Evolutionary conservation across 2,113 vertebrate genomes (phyloP).

Genomic region (Microtus ochrogaster): DNA sequence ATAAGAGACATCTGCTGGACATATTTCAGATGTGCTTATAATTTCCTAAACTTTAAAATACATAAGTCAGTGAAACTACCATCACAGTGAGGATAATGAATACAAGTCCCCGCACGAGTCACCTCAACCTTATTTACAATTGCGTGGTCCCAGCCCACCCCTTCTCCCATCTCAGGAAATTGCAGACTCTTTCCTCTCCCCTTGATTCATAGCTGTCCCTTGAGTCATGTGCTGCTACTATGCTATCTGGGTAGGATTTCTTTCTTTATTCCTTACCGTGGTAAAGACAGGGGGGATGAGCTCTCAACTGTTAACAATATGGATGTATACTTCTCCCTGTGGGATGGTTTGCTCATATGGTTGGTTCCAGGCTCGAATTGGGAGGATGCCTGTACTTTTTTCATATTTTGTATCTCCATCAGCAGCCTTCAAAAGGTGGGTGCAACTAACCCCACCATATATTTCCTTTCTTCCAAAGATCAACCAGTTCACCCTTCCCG

Average conservation of each 20-base stretch:
- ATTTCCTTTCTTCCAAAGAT: neutral
- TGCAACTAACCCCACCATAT: neutral
- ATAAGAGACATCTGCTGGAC: neutral
- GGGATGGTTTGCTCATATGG: neutral
- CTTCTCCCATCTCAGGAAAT: neutral
- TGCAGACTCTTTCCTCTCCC: neutral
- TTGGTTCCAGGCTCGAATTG: neutral
- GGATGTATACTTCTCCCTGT: too few species aligned
- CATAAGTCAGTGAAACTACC: neutral
- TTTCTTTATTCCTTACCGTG: neutral
- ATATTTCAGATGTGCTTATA: neutral
- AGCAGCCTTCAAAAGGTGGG: neutral
- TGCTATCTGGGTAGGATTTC: neutral
- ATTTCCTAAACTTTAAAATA: neutral
- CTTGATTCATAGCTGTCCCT: neutral
- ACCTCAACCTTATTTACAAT: neutral
- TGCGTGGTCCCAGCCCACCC: neutral
- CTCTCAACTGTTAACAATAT: neutral
- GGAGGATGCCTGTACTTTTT: neutral
- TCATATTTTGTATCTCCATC: neutral
- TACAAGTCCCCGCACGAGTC: too few species aligned
- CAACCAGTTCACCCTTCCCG: neutral
- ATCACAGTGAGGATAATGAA: neutral
- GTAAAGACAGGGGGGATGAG: neutral
- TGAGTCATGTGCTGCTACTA: neutral